Evolutionary conservation across 2,113 vertebrate species (phyloP), one percentile per base, ranked within the genome.

Genomic region (Desmodus rotundus): DNA sequence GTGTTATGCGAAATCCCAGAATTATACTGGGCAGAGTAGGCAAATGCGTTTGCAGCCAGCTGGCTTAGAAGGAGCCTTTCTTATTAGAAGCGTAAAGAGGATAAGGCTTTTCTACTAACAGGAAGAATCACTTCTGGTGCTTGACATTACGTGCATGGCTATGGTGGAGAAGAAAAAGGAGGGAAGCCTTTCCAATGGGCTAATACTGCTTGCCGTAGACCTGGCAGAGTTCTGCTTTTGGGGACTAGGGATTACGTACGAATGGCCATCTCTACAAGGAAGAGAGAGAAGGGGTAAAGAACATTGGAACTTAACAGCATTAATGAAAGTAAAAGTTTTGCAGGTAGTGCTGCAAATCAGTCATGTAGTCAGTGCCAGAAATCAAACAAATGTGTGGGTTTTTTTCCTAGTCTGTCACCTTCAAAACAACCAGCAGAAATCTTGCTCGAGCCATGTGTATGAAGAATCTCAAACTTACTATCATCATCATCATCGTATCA

Each of bases 381-480:
- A 92, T 67, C 31, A 77, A 54, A 63, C 11, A n/a, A 80, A 82
- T 50, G 95, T 73, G 12, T 89, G n/a, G n/a, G 3, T 96, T 96
- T 96, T 65, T 95, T 96, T 54, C 92, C 33, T 92, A 99, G 99
- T 99, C 99, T 2, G 99, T 99, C 93, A 99, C 99, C 86, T 99
- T 99, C 98, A 99, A 99, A 99, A 99, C 99, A 15, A 99, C 99
- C 70, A 99, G 99, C 98, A 99, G 99, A 98, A 99, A 99, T 98
- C 99, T 99, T 68, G 99, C 99, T 17, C 98, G 99, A 94, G 99
- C 99, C 97, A 99, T 99, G 99, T 99, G 99, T 96, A 99, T 99
- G 99, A 99, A 99, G 98, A 99, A 99, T 98, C 98, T 99, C 97
- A 99, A 99, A 98, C 98, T 99, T 58, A 99, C 99, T 82, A 68